Evolutionary conservation across 92 coral and sea anemone species (phyloP), one percentile per base, ranked within the genome.

Genomic region (Palythoa grandis): DNA sequence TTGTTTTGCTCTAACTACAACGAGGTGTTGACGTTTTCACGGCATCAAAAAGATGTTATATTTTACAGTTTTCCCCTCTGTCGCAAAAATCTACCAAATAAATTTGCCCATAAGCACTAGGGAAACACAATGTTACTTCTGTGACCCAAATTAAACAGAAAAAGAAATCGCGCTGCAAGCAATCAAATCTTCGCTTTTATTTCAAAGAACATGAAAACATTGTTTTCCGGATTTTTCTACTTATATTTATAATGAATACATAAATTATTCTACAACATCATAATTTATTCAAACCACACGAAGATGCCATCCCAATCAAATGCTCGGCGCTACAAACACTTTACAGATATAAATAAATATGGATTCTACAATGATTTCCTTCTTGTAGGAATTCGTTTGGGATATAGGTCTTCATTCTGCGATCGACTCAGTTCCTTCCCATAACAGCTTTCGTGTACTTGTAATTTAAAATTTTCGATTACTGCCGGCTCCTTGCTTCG

Each of bases 401-500:
- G 74, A 15, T 80, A 80, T 23, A 67, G 10, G 19, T 80, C 85
- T 43, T 19, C 87, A 43, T 91, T 91, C 67, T 91, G 94, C 9
- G 98, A 23, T 24, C 74, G 95, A 73, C 95, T 92, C 19, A 94
- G 75, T n/a, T 93, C 91, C 61, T 83, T 88, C 0, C 95, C 90
- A 39, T 87, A 76, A 20, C 86, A 89, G 72, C 93, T 88, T 10
- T 91, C 85, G 19, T 92, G 91, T 58, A 95, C 84, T 7, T 94
- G 92, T 50, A 97, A 72, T 35, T 88, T 89, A 20, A 95, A 77
- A 86, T 97, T 95, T 15, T 91, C 84, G 17, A 97, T 95, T 14
- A 97, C 94, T 6, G 97, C 98, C 15, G 99, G 97, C 19, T 91
- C 95, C 38, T 95, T 97, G 71, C 92, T 93, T 16, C 99, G 88